phyloP scores from a whole-genome alignment of 2,113 vertebrate species.

The Mugil cephalus region DNA sequence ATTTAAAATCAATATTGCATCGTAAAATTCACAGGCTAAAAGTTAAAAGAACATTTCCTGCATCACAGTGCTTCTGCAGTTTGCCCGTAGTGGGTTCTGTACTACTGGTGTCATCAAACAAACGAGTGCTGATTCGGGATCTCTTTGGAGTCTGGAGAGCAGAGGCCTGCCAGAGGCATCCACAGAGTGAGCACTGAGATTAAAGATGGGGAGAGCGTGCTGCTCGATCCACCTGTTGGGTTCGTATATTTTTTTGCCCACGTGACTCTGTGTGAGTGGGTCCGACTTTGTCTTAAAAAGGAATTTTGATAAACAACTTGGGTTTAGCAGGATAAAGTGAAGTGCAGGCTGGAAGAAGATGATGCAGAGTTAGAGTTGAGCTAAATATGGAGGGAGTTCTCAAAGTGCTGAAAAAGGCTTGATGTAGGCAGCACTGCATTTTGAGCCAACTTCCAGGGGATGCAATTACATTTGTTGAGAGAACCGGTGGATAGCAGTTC shows the following conservation, averaged over 20 bases:
- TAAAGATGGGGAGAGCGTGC: constrained; percentile 32
- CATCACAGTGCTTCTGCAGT: constrained; percentile 15
- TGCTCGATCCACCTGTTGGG: constrained; percentile 10
- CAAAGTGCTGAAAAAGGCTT: constrained; percentile 26
- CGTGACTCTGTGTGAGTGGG: constrained; percentile 27
- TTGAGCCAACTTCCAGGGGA: constrained; percentile 29
- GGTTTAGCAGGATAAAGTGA: constrained; percentile 18
- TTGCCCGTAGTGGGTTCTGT: constrained; percentile 24
- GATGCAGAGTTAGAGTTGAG: constrained; percentile 28
- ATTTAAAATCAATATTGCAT: constrained; percentile 30
- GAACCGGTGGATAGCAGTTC: constrained; percentile 13
- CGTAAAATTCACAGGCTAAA: constrained; percentile 14
- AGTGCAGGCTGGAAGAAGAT: not conserved
- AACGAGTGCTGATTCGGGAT: constrained; percentile 46
- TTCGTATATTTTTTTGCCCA: constrained; percentile 26
- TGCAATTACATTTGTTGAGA: constrained; percentile 27
- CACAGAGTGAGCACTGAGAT: constrained; percentile 21
- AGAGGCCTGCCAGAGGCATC: constrained; percentile 41
- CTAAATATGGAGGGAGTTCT: constrained; percentile 24
- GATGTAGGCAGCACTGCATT: not conserved
- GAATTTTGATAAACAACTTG: constrained; percentile 8
- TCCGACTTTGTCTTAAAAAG: constrained; percentile 27
- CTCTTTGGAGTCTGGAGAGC: constrained; percentile 34
- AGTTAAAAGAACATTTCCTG: constrained; percentile 26
- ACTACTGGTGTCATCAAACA: constrained; percentile 52